Evolutionary conservation across 2,797 vertebrate genomes (phyloP).

Genomic region (Dicrostonyx torquatus): DNA sequence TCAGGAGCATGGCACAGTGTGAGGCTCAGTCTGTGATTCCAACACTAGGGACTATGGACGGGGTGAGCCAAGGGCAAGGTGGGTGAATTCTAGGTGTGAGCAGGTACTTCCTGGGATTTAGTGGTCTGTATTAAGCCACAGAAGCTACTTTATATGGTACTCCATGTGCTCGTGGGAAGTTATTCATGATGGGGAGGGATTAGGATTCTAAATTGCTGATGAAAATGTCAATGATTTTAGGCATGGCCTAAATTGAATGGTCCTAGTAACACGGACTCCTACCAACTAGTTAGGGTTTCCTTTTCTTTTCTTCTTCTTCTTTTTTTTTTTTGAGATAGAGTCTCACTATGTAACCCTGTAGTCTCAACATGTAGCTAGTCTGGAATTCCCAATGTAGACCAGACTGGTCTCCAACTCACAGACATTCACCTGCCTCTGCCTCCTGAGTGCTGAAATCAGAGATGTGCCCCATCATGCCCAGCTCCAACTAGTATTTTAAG

Average conservation of each 20-base stretch:
- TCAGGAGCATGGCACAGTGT: slow-evolving; percentile 28
- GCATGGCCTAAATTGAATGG: slow-evolving; percentile 52
- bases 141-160: background rate
- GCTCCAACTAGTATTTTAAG: slow-evolving; percentile 48
- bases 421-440: background rate
- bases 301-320: background rate
- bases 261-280: slow-evolving; percentile 44
- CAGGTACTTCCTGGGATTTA: slow-evolving; percentile 18
- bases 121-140: slow-evolving; percentile 5
- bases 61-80: slow-evolving; percentile 66
- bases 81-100: slow-evolving; percentile 18
- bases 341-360: background rate
- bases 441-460: background rate
- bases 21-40: slow-evolving; percentile 48
- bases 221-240: slow-evolving; percentile 62
- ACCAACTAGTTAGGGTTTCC: background rate
- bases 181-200: background rate
- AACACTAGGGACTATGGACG: background rate
- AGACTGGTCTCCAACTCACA: background rate
- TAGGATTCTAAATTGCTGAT: slow-evolving; percentile 54
- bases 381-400: background rate
- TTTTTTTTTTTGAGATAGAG: background rate
- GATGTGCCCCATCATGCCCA: background rate
- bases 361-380: background rate
- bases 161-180: background rate